phyloP scores from a whole-genome alignment of 2,888 invertebrate species.

The Tachystola acroxantha region DNA sequence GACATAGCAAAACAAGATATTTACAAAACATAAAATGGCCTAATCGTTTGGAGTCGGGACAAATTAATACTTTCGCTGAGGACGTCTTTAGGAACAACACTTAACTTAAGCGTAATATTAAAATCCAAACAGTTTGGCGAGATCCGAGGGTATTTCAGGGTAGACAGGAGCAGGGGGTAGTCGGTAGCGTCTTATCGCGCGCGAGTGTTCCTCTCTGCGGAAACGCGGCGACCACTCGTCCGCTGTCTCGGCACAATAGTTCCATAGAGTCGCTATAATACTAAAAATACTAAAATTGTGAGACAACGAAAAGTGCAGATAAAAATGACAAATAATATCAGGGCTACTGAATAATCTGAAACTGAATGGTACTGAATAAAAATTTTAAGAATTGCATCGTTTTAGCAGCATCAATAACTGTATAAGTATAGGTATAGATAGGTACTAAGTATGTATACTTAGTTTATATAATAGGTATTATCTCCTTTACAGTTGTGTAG shows the following conservation, averaged over 20 bases:
- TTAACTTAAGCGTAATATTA: constrained; percentile 74
- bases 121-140: constrained; percentile 64
- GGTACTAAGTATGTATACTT: no score
- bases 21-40: background rate
- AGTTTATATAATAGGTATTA: no score
- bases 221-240: constrained; percentile 64
- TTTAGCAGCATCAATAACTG: no score
- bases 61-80: constrained; percentile 69
- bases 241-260: constrained; percentile 19
- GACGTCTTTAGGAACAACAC: constrained; percentile 70
- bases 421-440: no score
- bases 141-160: constrained; percentile 17
- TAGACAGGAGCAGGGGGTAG: constrained; percentile 26
- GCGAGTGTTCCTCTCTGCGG: constrained; percentile 53
- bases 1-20: no score
- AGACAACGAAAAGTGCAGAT: no score
- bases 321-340: no score
- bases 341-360: no score
- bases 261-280: constrained; percentile 24
- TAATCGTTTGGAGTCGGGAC: constrained; percentile 26
- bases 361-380: no score
- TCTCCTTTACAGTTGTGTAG: no score
- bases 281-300: no score
- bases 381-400: no score
- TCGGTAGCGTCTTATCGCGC: constrained; percentile 56